Conservation (phyloP, 2,113 vertebrate species). For the Gobius niger region DNA sequence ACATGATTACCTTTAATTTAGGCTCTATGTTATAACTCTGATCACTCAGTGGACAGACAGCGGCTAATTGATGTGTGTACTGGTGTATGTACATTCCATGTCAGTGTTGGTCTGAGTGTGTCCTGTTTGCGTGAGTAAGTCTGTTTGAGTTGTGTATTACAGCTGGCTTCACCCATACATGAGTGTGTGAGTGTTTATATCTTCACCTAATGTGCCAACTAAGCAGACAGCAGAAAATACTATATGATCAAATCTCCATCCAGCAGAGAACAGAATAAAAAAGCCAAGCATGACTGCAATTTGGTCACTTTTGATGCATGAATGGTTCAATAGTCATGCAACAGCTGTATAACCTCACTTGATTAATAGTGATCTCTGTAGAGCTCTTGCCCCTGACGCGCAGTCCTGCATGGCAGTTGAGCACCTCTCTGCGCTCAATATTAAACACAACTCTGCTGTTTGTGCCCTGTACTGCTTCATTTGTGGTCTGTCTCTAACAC, state of each 20-base stretch:
- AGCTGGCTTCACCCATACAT: slow-evolving; percentile 68
- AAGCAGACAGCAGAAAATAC: slow-evolving; percentile 73
- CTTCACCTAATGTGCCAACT: slow-evolving; percentile 64
- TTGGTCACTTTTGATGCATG: slow-evolving; percentile 74
- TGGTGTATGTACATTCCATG: slow-evolving; percentile 22
- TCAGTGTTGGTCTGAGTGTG: slow-evolving; percentile 18
- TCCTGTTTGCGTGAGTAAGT: slow-evolving; percentile 5
- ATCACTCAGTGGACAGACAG: slow-evolving; percentile 51
- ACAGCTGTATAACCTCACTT: slow-evolving; percentile 55
- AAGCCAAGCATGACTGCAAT: slow-evolving; percentile 78
- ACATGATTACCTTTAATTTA: slow-evolving; percentile 55
- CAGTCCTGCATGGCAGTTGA: slow-evolving; percentile 79
- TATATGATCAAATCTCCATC: slow-evolving; percentile 65
- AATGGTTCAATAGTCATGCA: slow-evolving; percentile 63
- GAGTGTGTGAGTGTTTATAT: slow-evolving; percentile 49
- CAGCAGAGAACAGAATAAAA: slow-evolving; percentile 56
- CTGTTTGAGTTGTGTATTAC: slow-evolving; percentile 45
- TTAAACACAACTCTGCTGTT: slow-evolving; percentile 56
- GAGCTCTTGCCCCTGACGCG: slow-evolving; percentile 48
- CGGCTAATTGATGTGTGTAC: slow-evolving; percentile 36
- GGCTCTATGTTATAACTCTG: slow-evolving; percentile 48
- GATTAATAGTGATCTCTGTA: slow-evolving; percentile 54
- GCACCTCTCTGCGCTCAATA: slow-evolving; percentile 59
- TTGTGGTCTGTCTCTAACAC: slow-evolving; percentile 51
- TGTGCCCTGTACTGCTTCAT: slow-evolving; percentile 42